These are phyloP conservation scores for Pterostichus madidus DNA, from an alignment of 2,888 invertebrate species.

Conservation along the genomic window DNA sequence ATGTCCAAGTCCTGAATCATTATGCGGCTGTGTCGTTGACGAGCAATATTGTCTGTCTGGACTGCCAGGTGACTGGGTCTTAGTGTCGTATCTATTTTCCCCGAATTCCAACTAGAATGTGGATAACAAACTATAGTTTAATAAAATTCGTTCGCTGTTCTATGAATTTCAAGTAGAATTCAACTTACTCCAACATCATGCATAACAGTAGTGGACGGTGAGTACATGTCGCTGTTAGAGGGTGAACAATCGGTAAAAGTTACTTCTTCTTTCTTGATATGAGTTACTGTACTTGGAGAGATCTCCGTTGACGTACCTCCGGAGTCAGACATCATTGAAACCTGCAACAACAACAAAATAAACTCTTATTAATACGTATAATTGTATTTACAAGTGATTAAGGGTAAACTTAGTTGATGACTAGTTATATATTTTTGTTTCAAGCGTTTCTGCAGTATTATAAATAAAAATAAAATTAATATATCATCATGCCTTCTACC, in stretches of 20 bases:
- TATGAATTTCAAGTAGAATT: background rate
- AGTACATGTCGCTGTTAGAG: constrained; percentile 79
- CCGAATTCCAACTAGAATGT: constrained; percentile 77
- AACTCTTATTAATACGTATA: too few relatives aligned
- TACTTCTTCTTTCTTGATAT: constrained; percentile 81
- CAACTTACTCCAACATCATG: constrained; percentile 75
- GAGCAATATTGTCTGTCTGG: constrained; percentile 95
- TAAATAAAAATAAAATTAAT: too few relatives aligned
- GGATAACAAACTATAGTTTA: constrained; percentile 41
- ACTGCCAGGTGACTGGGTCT: constrained; percentile 84
- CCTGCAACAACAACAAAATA: constrained; percentile 77
- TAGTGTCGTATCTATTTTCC: constrained; percentile 79
- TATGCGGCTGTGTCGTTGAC: constrained; percentile 88
- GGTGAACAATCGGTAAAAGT: constrained; percentile 78
- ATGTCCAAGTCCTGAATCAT: constrained; percentile 78
- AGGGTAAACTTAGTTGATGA: too few relatives aligned
- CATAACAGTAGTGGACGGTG: constrained; percentile 79
- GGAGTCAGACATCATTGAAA: constrained; percentile 85
- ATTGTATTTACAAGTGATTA: too few relatives aligned
- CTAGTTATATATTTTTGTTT: too few relatives aligned
- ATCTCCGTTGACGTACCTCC: constrained; percentile 73
- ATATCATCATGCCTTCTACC: too few relatives aligned
- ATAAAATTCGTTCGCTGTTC: constrained; percentile 35
- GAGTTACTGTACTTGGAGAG: constrained; percentile 71
- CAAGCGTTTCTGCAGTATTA: too few relatives aligned